Conservation (phyloP, 2,888 invertebrate species). For the Prosapia bicincta region DNA sequence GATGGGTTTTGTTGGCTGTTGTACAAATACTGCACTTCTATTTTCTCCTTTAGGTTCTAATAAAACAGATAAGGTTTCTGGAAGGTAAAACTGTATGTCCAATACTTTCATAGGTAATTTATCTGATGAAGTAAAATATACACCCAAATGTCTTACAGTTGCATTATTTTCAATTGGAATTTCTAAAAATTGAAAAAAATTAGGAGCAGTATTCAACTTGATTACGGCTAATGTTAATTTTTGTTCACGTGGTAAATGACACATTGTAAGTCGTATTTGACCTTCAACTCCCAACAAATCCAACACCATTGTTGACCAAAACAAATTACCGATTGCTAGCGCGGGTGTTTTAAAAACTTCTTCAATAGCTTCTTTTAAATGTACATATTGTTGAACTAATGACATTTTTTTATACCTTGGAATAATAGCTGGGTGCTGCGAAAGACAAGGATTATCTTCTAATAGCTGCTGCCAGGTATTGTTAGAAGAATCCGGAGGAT, state of each 20-base stretch:
- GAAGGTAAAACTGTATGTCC: constrained; percentile 74
- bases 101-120: constrained; percentile 45
- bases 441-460: constrained; percentile 66
- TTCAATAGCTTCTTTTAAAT: constrained; percentile 62
- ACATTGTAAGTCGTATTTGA: constrained; percentile 29
- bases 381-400: constrained; percentile 74
- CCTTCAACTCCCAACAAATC: constrained; percentile 16
- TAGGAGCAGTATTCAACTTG: constrained; percentile 44
- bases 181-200: constrained; percentile 53
- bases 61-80: constrained; percentile 67
- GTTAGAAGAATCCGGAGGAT: constrained; percentile 63
- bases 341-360: constrained; percentile 55
- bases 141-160: constrained; percentile 46
- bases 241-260: constrained; percentile 50
- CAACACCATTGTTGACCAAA: constrained; percentile 25
- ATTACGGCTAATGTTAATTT: constrained; percentile 54
- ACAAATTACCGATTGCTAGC: constrained; percentile 24
- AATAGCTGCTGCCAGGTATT: constrained; percentile 79
- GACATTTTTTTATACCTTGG: constrained; percentile 73
- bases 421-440: constrained; percentile 67
- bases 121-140: constrained; percentile 53
- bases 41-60: constrained; percentile 53
- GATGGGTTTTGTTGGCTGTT: constrained; percentile 52
- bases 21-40: constrained; percentile 51
- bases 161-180: constrained; percentile 49